These are phyloP conservation scores for Amphipyra tragopoginis DNA, from an alignment of 2,888 invertebrate species.

Conservation along the genomic window DNA sequence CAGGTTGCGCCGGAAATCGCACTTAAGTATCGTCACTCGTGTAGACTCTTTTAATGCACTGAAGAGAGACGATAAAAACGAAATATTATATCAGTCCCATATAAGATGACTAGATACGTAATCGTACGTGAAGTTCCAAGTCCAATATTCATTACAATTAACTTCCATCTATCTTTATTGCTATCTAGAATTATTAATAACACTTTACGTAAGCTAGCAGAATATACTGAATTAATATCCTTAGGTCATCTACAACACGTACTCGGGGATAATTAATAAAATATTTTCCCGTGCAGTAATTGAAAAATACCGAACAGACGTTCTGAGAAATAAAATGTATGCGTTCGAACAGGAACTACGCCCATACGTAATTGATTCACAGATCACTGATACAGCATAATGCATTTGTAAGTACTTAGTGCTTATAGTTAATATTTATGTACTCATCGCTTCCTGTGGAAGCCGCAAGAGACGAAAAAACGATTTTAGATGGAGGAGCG, in stretches of 20 bases:
- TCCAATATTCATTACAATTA: no score
- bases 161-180: neutral
- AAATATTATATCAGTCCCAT: neutral
- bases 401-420: conserved; percentile 41
- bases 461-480: conserved; percentile 13
- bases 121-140: neutral
- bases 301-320: conserved; percentile 26
- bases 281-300: conserved; percentile 6
- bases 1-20: no score
- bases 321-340: conserved; percentile 29
- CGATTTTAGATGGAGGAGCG: neutral
- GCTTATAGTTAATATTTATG: conserved; percentile 33
- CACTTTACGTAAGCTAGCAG: neutral
- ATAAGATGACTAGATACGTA: neutral
- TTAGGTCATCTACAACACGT: conserved; percentile 6
- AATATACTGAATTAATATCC: conserved; percentile 2
- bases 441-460: conserved; percentile 36
- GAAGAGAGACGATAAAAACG: conserved; percentile 7
- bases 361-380: conserved; percentile 55
- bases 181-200: conserved; percentile 2
- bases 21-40: no score
- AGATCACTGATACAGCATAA: conserved; percentile 55
- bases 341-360: conserved; percentile 42
- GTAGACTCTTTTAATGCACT: no score
- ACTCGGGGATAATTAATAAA: conserved; percentile 1